Percentiles rank a stretch among this genome's conserved stretches.
phyloP scores from a whole-genome alignment of 2,113 vertebrate species.

The Phrynosoma blainvillii region DNA sequence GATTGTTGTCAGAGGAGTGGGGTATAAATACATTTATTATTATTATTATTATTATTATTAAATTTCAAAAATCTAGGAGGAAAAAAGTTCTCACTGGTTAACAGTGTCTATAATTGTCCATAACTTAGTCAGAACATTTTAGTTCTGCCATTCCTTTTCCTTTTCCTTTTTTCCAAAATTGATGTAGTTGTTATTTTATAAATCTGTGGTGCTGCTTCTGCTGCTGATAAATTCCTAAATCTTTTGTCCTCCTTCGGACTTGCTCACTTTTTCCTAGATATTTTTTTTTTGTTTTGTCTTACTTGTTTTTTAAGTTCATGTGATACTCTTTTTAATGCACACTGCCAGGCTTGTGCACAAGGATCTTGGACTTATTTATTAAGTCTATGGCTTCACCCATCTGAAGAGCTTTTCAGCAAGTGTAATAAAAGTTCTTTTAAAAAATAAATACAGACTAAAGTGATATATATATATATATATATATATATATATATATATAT shows the following conservation, averaged over 20 bases:
- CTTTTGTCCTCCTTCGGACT: background rate
- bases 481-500: too few species aligned
- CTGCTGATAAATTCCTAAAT: background rate
- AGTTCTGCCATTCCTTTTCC: background rate
- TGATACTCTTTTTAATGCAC: background rate
- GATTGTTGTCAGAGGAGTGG: too few species aligned
- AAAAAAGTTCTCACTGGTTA: background rate
- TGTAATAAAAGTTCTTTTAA: background rate
- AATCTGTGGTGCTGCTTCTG: too few species aligned
- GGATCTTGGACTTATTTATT: background rate
- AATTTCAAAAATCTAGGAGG: background rate
- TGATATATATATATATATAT: too few species aligned
- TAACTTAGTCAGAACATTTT: background rate
- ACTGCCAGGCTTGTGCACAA: background rate
- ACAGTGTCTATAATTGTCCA: rapidly evolving
- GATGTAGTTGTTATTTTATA: too few species aligned
- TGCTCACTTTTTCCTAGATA: background rate
- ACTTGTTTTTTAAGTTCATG: background rate
- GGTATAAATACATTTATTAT: too few species aligned
- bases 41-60: too few species aligned
- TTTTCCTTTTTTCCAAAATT: background rate
- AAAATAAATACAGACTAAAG: background rate
- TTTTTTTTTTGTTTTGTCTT: rapidly evolving
- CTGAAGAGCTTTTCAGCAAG: background rate
- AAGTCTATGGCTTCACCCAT: background rate